These are phyloP conservation scores for Eupleurogrammus muticus DNA, from an alignment of 2,797 vertebrate genomes.

Conservation along the genomic window DNA sequence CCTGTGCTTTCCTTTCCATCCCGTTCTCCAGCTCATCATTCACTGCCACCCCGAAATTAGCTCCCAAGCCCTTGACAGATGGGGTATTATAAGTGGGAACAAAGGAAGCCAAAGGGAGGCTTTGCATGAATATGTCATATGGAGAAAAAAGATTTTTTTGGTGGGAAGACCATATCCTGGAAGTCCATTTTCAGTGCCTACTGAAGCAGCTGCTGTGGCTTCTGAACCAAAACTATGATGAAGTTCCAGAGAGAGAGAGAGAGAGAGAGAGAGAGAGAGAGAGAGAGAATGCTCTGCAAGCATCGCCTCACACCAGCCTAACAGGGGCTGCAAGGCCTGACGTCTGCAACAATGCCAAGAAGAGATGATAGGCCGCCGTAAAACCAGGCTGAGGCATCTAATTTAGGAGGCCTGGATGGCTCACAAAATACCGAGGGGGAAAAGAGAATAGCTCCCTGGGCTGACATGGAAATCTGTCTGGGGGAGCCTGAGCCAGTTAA, in stretches of 20 bases:
- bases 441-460: constrained; percentile 61
- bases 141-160: constrained; percentile 33
- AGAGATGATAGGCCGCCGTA: constrained; percentile 80
- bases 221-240: constrained; percentile 64
- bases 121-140: constrained; percentile 48
- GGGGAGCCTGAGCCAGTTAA: constrained; percentile 66
- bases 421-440: constrained; percentile 61
- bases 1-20: constrained; percentile 8
- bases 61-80: constrained; percentile 41
- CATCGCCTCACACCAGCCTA: constrained; percentile 38
- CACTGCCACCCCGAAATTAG: constrained; percentile 41
- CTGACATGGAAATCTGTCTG: constrained; percentile 70
- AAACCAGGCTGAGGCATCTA: constrained; percentile 76
- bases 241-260: constrained; percentile 36
- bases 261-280: constrained; percentile 9
- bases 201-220: constrained; percentile 78
- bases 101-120: constrained; percentile 46
- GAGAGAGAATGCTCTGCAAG: constrained; percentile 48
- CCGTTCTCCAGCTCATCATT: constrained; percentile 28
- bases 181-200: constrained; percentile 56
- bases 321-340: constrained; percentile 45
- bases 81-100: constrained; percentile 36
- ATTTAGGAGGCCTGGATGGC: constrained; percentile 72
- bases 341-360: constrained; percentile 72
- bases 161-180: constrained; percentile 59